phyloP scores from a whole-genome alignment of 2,113 vertebrate genomes.

The Romanogobio albipinnatus region DNA sequence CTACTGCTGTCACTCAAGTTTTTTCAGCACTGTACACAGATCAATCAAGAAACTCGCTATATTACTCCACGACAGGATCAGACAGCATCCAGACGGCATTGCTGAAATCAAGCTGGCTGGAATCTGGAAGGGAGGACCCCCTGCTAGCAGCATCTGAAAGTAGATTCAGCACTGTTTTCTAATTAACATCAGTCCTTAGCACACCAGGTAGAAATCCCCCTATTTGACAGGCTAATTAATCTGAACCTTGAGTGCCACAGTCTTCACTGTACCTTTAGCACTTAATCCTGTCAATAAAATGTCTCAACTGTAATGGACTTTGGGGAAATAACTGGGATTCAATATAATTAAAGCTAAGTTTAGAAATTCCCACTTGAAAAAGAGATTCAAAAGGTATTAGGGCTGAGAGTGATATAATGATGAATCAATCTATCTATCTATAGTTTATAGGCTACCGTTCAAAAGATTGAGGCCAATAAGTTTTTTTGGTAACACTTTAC shows the following conservation, averaged over 20 bases:
- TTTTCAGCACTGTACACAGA: not conserved
- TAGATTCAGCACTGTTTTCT: constrained; percentile 40
- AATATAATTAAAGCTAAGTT: constrained; percentile 12
- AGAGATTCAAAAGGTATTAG: not conserved
- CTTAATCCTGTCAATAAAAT: constrained; percentile 31
- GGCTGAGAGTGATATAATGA: not conserved
- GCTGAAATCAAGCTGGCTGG: constrained; percentile 18
- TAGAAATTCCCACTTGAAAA: not conserved
- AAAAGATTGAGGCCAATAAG: too few relatives aligned
- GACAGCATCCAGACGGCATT: constrained; percentile 5
- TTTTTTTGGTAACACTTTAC: too few relatives aligned
- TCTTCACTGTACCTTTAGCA: not conserved
- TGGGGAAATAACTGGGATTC: not conserved
- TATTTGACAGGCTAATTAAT: constrained; percentile 52
- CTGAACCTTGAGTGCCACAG: constrained; percentile 29
- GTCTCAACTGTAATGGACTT: constrained; percentile 13
- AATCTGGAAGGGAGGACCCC: not conserved
- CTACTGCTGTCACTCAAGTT: not conserved
- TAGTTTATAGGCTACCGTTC: too few relatives aligned
- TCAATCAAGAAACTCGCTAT: constrained; percentile 9
- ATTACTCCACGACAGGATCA: not conserved
- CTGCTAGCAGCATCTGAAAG: constrained; percentile 24
- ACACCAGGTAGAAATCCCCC: constrained; percentile 38
- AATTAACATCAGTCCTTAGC: constrained; percentile 46
- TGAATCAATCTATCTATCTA: not conserved